These are phyloP conservation scores for Subanguina moxae DNA, from an alignment of 1,140 invertebrate genomes.

Conservation along the genomic window DNA sequence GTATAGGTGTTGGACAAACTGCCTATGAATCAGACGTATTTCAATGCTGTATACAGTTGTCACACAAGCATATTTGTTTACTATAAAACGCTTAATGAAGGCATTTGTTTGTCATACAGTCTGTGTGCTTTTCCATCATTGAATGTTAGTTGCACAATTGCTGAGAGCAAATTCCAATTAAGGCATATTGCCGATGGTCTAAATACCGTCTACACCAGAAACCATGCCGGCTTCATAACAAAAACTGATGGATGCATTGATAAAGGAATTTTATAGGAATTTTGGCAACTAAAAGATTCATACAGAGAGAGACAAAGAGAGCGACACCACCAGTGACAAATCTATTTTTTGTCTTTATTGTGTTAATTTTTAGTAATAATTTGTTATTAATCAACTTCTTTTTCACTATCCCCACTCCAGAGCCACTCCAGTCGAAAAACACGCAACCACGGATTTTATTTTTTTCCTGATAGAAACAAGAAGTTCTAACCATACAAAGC, in stretches of 20 bases:
- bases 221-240: slow-evolving; percentile 8
- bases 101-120: slow-evolving; percentile 20
- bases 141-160: background rate
- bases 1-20: background rate
- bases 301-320: too few species aligned
- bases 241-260: background rate
- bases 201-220: slow-evolving; percentile 4
- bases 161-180: slow-evolving; percentile 14
- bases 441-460: too few species aligned
- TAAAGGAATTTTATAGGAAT: too few species aligned
- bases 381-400: too few species aligned
- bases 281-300: too few species aligned
- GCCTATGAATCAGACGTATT: slow-evolving; percentile 11
- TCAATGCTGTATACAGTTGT: slow-evolving; percentile 12
- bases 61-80: slow-evolving; percentile 21
- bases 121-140: slow-evolving; percentile 15
- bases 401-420: too few species aligned
- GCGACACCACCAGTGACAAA: too few species aligned
- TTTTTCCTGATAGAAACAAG: too few species aligned
- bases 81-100: slow-evolving; percentile 14
- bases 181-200: background rate
- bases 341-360: too few species aligned
- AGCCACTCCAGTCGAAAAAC: too few species aligned
- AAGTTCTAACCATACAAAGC: too few species aligned
- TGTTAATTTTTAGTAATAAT: too few species aligned